A percentile compares a stretch with the other conserved stretches of the same genome.
These are phyloP conservation scores for Macrosteles quadrilineatus DNA, from an alignment of 1,140 invertebrate species.

Conservation along the genomic window DNA sequence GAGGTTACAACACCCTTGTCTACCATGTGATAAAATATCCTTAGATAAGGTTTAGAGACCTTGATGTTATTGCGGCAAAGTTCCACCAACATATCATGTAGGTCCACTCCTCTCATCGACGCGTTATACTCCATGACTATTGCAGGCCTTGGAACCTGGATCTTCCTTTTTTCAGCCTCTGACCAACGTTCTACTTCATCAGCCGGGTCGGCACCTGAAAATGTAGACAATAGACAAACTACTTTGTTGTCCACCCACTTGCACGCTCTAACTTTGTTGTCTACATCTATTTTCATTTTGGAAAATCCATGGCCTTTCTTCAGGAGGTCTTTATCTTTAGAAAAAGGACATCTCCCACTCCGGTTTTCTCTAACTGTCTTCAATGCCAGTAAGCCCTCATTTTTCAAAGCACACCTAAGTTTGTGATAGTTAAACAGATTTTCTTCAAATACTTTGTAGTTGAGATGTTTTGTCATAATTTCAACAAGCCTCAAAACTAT, in stretches of 20 bases:
- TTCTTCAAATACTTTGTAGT: conserved; percentile 37
- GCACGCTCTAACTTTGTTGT: conserved; percentile 29
- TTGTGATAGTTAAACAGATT: conserved; percentile 37
- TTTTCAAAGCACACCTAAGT: conserved; percentile 29
- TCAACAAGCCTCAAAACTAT: conserved; percentile 31
- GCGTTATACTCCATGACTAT: conserved; percentile 37
- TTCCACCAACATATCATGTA: conserved; percentile 34
- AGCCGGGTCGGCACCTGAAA: conserved; percentile 30
- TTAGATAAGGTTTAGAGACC: conserved; percentile 24
- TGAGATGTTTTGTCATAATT: conserved; percentile 23
- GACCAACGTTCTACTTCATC: conserved; percentile 34
- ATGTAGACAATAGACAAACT: conserved; percentile 34
- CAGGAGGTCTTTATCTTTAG: conserved; percentile 33
- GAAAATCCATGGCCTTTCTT: conserved; percentile 32
- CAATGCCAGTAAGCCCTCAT: conserved; percentile 30
- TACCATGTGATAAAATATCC: conserved; percentile 30
- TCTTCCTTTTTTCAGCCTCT: conserved; percentile 30
- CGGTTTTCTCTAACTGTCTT: conserved; percentile 35
- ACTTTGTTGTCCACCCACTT: conserved; percentile 36
- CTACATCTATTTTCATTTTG: conserved; percentile 31
- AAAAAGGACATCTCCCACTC: conserved; percentile 30
- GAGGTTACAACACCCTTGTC: conserved; percentile 34
- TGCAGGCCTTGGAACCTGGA: conserved; percentile 26
- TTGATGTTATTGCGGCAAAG: conserved; percentile 28
- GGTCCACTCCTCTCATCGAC: conserved; percentile 36